Evolutionary conservation across 2,113 vertebrate genomes (phyloP).

Genomic region (Pampusana beccarii): DNA sequence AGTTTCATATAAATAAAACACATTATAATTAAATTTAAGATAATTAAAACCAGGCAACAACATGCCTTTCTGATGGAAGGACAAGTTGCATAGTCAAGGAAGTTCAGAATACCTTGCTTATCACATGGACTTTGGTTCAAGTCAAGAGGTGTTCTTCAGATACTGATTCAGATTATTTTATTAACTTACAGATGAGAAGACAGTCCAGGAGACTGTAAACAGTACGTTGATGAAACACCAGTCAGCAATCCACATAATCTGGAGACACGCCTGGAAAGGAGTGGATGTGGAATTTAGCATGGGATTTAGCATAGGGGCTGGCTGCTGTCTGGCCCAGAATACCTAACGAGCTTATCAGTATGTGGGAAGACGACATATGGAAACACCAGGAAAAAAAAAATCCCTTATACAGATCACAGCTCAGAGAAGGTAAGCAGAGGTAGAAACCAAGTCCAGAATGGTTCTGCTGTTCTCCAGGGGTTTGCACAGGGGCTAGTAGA

Average conservation of each 20-base stretch:
- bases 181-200: neutral
- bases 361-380: neutral
- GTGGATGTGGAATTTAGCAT: neutral
- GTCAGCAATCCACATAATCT: neutral
- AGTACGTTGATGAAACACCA: neutral
- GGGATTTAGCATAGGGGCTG: neutral
- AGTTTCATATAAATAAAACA: neutral
- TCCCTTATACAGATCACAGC: neutral
- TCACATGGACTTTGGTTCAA: neutral
- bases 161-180: neutral
- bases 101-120: neutral
- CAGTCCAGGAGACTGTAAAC: neutral
- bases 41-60: neutral
- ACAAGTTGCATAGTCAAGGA: neutral
- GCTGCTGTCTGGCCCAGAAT: neutral
- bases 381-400: neutral
- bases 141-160: neutral
- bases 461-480: neutral
- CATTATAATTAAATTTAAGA: neutral
- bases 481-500: neutral
- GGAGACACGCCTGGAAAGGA: neutral
- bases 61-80: neutral
- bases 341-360: neutral
- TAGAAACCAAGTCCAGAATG: neutral
- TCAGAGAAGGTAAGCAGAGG: neutral